Percentiles rank a stretch among this genome's conserved stretches.
Evolutionary conservation across 2,113 vertebrate species (phyloP).

Genomic region (Jacana jacana): DNA sequence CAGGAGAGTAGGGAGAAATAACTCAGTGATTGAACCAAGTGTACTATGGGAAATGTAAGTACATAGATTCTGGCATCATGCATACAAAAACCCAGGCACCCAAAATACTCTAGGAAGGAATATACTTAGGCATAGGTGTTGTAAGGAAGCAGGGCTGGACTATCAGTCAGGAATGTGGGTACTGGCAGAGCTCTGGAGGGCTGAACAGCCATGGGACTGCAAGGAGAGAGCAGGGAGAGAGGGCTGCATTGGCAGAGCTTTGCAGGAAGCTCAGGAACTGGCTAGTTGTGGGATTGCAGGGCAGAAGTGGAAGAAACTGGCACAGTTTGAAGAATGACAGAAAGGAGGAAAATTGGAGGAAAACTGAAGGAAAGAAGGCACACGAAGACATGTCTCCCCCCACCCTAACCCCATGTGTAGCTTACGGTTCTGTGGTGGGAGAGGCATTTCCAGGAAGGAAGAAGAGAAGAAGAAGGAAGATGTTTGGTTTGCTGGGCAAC

Average conservation of each 20-base stretch:
- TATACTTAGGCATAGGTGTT: background rate
- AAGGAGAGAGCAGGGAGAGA: background rate
- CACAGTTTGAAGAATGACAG: background rate
- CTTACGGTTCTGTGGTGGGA: slow-evolving; percentile 47
- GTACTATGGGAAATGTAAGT: background rate
- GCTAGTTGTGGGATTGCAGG: background rate
- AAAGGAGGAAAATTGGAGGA: background rate
- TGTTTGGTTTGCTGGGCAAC: background rate
- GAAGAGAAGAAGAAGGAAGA: slow-evolving; percentile 50
- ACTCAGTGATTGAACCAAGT: background rate
- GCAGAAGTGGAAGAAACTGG: background rate
- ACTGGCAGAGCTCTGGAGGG: background rate
- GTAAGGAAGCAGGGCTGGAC: background rate
- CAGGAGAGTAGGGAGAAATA: background rate
- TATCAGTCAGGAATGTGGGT: background rate
- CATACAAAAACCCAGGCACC: background rate
- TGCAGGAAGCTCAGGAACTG: background rate
- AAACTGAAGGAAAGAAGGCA: background rate
- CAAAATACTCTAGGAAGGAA: background rate
- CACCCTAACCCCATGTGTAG: background rate
- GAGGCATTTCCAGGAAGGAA: slow-evolving; percentile 3
- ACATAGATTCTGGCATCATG: background rate
- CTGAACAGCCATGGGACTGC: background rate
- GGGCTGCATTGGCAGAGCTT: background rate
- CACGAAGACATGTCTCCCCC: background rate